These are phyloP conservation scores for Drosophila pseudoobscura DNA, from an alignment of 1,140 invertebrate genomes.

Conservation along the genomic window DNA sequence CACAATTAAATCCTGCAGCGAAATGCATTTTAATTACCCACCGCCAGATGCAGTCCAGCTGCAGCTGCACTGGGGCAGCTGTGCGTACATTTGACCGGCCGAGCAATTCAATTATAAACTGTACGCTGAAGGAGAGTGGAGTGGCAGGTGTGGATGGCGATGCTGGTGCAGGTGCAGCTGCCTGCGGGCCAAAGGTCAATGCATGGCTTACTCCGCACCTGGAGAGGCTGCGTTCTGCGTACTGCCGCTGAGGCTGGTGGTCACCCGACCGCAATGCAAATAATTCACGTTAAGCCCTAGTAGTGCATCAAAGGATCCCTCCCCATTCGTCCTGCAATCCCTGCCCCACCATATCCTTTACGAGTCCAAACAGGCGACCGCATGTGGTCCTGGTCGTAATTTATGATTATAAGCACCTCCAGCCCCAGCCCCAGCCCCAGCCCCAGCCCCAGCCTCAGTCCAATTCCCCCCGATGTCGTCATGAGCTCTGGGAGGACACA, in stretches of 20 bases:
- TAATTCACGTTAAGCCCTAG: constrained; percentile 70
- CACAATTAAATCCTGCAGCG: constrained; percentile 43
- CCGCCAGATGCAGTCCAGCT: not conserved
- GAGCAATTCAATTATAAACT: constrained; percentile 61
- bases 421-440: not conserved
- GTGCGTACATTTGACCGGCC: constrained; percentile 28
- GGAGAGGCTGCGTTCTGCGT: constrained; percentile 8
- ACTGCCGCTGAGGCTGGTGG: constrained; percentile 11
- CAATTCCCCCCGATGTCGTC: constrained; percentile 19
- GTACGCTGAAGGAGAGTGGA: no score
- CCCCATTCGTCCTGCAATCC: not conserved
- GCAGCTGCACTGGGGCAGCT: constrained; percentile 1
- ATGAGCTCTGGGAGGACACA: constrained; percentile 43
- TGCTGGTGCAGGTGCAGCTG: constrained; percentile 35
- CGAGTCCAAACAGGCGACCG: constrained; percentile 47
- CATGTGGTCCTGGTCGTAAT: constrained; percentile 58
- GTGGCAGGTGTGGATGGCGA: constrained; percentile 19
- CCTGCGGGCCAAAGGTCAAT: constrained; percentile 63
- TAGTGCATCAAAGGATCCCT: constrained; percentile 59
- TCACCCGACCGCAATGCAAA: constrained; percentile 60
- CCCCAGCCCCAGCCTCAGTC: not conserved
- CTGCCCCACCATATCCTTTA: constrained; percentile 27
- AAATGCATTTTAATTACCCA: constrained; percentile 60
- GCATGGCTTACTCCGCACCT: constrained; percentile 42
- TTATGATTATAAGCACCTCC: constrained; percentile 70